phyloP scores from a whole-genome alignment of 2,888 invertebrate genomes.

The Allolobophora icterica region DNA sequence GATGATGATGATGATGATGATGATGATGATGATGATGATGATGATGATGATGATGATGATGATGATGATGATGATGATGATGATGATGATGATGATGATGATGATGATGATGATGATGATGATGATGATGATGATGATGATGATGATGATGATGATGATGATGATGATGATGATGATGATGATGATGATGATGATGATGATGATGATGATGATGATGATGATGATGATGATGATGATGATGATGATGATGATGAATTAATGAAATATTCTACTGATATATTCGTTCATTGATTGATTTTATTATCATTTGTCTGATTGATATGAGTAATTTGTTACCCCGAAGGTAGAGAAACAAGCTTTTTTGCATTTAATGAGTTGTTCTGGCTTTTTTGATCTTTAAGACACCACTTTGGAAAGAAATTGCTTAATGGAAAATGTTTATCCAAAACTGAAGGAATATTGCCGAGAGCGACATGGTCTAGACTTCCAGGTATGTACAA shows the following conservation, averaged over 20 bases:
- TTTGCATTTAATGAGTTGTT: neutral
- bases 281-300: neutral
- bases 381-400: conserved; percentile 62
- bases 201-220: conserved; percentile 28
- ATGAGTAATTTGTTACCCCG: neutral
- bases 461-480: conserved; percentile 95
- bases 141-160: too few species aligned
- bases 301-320: neutral
- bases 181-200: conserved; percentile 26
- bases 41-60: conserved; percentile 31
- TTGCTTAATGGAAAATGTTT: conserved; percentile 95
- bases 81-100: conserved; percentile 24
- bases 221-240: conserved; percentile 31
- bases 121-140: conserved; percentile 29
- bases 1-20: conserved; percentile 29
- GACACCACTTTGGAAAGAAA: conserved; percentile 97
- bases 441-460: conserved; percentile 93
- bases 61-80: conserved; percentile 29
- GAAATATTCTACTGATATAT: neutral
- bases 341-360: neutral
- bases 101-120: conserved; percentile 31
- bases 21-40: conserved; percentile 24
- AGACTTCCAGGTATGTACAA: conserved; percentile 84
- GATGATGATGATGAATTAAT: conserved; percentile 22
- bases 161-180: neutral